Evolutionary conservation across 2,797 vertebrate species (phyloP).

Genomic region (Muscicapa comitata): DNA sequence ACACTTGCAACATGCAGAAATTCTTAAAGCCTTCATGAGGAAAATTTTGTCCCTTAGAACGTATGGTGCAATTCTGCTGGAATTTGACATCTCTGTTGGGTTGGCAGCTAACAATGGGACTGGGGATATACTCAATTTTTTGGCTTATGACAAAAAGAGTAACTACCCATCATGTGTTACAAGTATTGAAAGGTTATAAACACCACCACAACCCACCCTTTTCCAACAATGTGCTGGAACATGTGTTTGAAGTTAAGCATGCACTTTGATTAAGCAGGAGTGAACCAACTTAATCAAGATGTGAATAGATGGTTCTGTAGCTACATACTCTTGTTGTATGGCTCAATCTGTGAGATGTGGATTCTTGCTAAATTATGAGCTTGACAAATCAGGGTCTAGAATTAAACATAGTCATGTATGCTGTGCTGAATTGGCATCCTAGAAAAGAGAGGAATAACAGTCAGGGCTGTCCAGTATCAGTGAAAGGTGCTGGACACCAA

Average conservation of each 20-base stretch:
- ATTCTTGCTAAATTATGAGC: neutral
- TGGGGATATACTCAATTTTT: neutral
- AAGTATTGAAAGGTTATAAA: conserved; percentile 48
- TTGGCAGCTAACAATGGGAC: neutral
- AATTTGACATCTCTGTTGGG: neutral
- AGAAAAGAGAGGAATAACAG: neutral
- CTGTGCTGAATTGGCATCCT: neutral
- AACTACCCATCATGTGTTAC: conserved; percentile 27
- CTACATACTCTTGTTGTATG: neutral
- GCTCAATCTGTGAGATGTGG: neutral
- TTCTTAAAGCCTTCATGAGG: neutral
- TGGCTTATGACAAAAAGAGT: conserved; percentile 7
- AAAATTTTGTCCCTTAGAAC: neutral
- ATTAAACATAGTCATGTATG: neutral
- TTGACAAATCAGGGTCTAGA: neutral
- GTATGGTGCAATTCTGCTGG: conserved; percentile 14
- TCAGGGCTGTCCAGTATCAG: neutral
- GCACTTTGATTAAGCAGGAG: conserved; percentile 4
- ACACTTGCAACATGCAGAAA: neutral
- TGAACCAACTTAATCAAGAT: neutral
- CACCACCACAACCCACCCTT: neutral
- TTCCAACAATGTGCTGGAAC: conserved; percentile 9
- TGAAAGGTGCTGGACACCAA: neutral
- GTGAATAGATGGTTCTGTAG: neutral
- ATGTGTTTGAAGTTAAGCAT: conserved; percentile 43